A percentile compares a stretch with the other conserved stretches of the same genome.
phyloP scores from a whole-genome alignment of 2,797 vertebrate species.

The Botia almorhae region DNA sequence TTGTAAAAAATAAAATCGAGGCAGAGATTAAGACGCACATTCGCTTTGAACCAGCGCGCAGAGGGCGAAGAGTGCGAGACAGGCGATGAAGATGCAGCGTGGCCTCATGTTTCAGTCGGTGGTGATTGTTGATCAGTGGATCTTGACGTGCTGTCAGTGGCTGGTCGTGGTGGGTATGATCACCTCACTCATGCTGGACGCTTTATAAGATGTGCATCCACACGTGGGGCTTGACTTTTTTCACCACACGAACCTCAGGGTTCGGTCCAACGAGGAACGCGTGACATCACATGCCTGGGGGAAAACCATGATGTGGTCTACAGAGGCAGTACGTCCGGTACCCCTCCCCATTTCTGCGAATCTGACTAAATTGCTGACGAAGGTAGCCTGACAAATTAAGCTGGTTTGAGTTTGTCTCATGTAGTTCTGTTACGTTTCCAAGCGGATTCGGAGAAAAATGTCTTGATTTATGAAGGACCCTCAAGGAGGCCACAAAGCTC shows the following conservation, averaged over 20 bases:
- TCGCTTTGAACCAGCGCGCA: not conserved
- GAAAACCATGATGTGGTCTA: slow-evolving; percentile 34
- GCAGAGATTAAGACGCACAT: not conserved
- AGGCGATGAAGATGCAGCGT: slow-evolving; percentile 19
- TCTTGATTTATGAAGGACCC: not conserved
- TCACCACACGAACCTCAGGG: slow-evolving; percentile 1
- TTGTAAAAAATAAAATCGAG: not conserved
- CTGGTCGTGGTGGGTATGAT: not conserved
- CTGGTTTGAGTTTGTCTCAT: not conserved
- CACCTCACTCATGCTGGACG: not conserved
- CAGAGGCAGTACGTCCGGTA: slow-evolving; percentile 25
- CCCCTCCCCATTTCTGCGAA: slow-evolving; percentile 35
- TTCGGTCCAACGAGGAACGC: not conserved
- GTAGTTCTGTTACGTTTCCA: no score
- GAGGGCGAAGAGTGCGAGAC: slow-evolving; percentile 4
- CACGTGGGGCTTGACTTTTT: slow-evolving; percentile 7
- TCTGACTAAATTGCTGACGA: not conserved
- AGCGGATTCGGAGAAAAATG: not conserved
- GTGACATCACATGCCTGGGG: slow-evolving; percentile 44
- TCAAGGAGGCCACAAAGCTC: not conserved
- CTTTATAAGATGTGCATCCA: slow-evolving; percentile 36
- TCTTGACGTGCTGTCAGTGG: not conserved
- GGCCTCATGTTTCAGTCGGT: slow-evolving; percentile 7
- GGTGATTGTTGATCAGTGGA: not conserved
- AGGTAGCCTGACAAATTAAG: not conserved